Evolutionary conservation across 2,888 invertebrate genomes (phyloP), one percentile per base, ranked within the genome.

Genomic region (Thereva unica): DNA sequence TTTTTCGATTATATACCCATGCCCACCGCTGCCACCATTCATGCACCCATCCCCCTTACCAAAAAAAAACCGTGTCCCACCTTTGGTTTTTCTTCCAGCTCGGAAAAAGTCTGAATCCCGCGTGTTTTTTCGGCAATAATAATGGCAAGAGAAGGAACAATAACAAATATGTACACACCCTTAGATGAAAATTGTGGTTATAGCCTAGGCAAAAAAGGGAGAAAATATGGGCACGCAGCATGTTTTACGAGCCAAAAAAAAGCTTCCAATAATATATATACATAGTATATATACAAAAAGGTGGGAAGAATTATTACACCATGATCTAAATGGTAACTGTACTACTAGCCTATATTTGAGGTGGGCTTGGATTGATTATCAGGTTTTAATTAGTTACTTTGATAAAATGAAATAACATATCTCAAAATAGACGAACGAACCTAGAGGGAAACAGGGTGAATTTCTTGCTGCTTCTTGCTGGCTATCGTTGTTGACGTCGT

Each of bases 101-200:
- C 23, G 1, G 23, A 23, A 23, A 23, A 23, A 23, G 23, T 23
- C 23, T 23, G 23, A 23, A 23, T 23, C 23, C 23, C 23, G 23
- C 23, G 23, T 23, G 23, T 23, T 23, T 23, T 23, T 47, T 56
- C 47, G 59, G 41, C 53, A 67, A 61, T 67, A 67, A 63, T 55
- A 67, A 63, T 55, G 47, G 55, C 61, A 63, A 66, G 54, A 59
- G 61, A 37, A 61, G 61, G 44, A 61, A 54, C 45, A 61, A 67
- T 63, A 67, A 61, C 66, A 50, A 53, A 61, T 53, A 53, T 67
- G 67, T 67, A 67, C 67, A 67, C 67, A 67, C 67, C 67, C 63
- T 63, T 50, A 63, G 63, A 67, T 38, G 37, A 55, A 63, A 23
- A 63, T 54, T 67, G 63, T 55, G 56, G 63, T 56, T 67, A 67